These are phyloP conservation scores for Pelvicachromis taeniatus DNA, from an alignment of 2,113 vertebrate genomes.

Conservation along the genomic window DNA sequence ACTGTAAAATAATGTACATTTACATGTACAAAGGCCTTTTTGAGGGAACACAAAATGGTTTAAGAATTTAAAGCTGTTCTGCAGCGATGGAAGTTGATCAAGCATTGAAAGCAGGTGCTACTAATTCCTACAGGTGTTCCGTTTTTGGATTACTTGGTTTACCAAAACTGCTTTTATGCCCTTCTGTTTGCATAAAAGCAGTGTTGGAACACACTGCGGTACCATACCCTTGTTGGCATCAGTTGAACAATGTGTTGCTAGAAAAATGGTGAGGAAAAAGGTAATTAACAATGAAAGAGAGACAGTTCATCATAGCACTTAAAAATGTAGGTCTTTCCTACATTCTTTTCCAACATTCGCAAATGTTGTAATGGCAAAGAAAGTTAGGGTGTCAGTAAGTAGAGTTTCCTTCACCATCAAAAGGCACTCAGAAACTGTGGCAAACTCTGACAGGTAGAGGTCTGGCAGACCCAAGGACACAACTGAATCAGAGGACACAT, in stretches of 20 bases:
- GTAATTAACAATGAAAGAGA: neutral
- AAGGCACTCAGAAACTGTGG: neutral
- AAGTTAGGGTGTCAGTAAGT: neutral
- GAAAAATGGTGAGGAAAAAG: neutral
- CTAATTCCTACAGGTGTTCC: neutral
- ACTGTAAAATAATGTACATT: neutral
- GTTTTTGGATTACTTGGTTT: neutral
- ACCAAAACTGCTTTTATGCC: neutral
- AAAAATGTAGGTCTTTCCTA: neutral
- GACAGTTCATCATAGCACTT: neutral
- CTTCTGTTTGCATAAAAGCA: neutral
- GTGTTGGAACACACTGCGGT: neutral
- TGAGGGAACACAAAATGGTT: neutral
- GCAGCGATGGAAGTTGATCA: neutral
- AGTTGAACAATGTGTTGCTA: neutral
- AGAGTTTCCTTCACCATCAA: neutral
- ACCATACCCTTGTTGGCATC: rapidly evolving
- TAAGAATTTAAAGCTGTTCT: neutral
- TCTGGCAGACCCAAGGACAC: neutral
- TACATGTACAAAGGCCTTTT: neutral
- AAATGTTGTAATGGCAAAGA: neutral
- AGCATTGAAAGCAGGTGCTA: neutral
- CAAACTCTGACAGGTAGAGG: neutral
- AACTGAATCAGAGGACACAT: neutral
- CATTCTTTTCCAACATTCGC: neutral